Percentiles rank a stretch among this genome's conserved stretches.
phyloP scores from a whole-genome alignment of 1,140 invertebrate genomes.

The Hesperophylax magnus region DNA sequence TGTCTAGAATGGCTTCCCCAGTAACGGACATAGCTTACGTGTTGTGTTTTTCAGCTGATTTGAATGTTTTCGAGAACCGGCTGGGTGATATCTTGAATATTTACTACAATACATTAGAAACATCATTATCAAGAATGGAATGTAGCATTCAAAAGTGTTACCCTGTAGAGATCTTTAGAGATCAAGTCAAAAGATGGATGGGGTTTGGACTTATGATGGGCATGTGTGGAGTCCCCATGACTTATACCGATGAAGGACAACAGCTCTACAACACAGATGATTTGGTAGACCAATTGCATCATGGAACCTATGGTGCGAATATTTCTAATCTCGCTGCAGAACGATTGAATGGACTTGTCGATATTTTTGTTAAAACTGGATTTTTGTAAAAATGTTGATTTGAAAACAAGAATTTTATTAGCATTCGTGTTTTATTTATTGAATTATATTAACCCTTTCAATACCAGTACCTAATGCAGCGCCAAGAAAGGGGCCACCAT shows the following conservation, averaged over 20 bases:
- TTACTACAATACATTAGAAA: not conserved
- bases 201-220: not conserved
- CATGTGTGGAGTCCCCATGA: not conserved
- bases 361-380: slow-evolving; percentile 3
- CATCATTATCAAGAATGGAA: not conserved
- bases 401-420: no score
- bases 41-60: not conserved
- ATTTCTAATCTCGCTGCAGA: not conserved
- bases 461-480: no score
- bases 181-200: not conserved
- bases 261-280: not conserved
- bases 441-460: no score
- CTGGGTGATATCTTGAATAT: not conserved
- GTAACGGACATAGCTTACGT: not conserved
- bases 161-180: not conserved
- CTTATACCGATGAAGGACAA: not conserved
- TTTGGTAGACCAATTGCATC: not conserved
- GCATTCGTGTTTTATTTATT: no score
- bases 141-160: not conserved
- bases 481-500: no score
- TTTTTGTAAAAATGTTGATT: not conserved
- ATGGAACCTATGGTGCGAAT: not conserved
- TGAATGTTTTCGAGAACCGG: not conserved
- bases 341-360: not conserved
- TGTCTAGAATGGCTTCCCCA: not conserved